phyloP scores from a whole-genome alignment of 2,113 vertebrate genomes.

The Melanostigma gelatinosum region DNA sequence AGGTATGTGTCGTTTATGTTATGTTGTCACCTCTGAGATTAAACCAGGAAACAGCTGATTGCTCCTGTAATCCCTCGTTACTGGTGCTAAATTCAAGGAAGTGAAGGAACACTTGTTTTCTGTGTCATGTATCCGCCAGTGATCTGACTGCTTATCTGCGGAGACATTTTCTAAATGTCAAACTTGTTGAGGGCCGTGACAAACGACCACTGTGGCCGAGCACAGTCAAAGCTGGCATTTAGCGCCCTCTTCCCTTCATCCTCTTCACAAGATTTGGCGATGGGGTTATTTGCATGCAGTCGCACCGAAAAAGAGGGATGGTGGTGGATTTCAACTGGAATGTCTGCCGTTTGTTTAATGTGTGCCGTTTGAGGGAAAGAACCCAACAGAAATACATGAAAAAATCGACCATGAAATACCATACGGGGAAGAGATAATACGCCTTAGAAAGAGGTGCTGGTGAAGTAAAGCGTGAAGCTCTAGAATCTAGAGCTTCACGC shows the following conservation, averaged over 20 bases:
- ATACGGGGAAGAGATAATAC: slow-evolving; percentile 17
- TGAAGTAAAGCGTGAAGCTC: slow-evolving; percentile 21
- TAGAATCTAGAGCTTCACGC: too few species aligned
- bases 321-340: slow-evolving; percentile 9
- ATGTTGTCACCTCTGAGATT: not conserved
- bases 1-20: slow-evolving; percentile 85
- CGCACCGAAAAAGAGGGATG: not conserved
- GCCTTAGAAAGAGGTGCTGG: slow-evolving; percentile 25
- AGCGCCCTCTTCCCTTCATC: slow-evolving; percentile 40
- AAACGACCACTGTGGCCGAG: slow-evolving; percentile 28
- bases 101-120: slow-evolving; percentile 40
- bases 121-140: slow-evolving; percentile 52
- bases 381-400: slow-evolving; percentile 5
- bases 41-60: not conserved
- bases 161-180: slow-evolving; percentile 80
- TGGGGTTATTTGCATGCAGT: slow-evolving; percentile 17
- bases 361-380: slow-evolving; percentile 22
- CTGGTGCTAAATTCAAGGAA: not conserved
- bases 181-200: slow-evolving; percentile 53
- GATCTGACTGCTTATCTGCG: slow-evolving; percentile 64
- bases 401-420: slow-evolving; percentile 31
- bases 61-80: accelerated
- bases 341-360: slow-evolving; percentile 31
- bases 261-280: slow-evolving; percentile 28
- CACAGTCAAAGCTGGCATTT: slow-evolving; percentile 71